phyloP scores from a whole-genome alignment of 2,113 vertebrate species.

The Sphaerodactylus townsendi region DNA sequence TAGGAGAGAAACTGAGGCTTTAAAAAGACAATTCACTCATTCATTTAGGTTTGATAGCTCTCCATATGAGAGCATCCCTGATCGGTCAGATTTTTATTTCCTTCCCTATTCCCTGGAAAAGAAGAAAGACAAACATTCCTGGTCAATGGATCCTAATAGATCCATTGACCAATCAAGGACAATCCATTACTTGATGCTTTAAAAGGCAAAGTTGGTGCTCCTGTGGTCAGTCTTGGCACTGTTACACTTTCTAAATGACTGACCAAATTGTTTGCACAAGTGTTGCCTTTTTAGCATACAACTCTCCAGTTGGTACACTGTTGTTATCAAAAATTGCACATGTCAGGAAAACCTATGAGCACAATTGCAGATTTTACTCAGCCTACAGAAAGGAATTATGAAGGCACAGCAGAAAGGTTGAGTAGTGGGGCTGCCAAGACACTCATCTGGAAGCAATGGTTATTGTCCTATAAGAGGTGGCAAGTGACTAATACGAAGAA shows the following conservation, averaged over 20 bases:
- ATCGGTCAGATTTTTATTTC: too few species aligned
- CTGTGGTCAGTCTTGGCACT: slow-evolving; percentile 48
- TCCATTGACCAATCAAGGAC: too few species aligned
- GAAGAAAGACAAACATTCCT: too few species aligned
- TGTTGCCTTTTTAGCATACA: slow-evolving; percentile 25
- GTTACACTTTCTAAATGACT: slow-evolving; percentile 26
- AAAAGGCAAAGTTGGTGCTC: slow-evolving; percentile 55
- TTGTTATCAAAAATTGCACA: background rate
- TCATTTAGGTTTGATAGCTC: too few species aligned
- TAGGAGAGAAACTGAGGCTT: too few species aligned
- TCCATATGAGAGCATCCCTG: too few species aligned
- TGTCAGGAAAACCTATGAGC: background rate
- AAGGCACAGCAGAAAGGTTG: background rate
- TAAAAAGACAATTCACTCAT: too few species aligned
- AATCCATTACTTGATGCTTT: slow-evolving; percentile 66
- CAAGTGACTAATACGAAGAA: background rate
- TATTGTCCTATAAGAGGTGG: slow-evolving; percentile 8
- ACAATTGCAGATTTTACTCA: too few species aligned
- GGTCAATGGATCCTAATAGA: too few species aligned
- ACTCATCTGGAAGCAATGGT: background rate
- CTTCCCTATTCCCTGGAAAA: too few species aligned
- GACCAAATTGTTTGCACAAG: slow-evolving; percentile 54
- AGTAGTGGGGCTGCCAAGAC: background rate
- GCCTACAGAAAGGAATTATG: too few species aligned
- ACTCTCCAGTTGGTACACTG: background rate